These are phyloP conservation scores for Ophonus ardosiacus DNA, from an alignment of 2,888 invertebrate species.

Conservation along the genomic window DNA sequence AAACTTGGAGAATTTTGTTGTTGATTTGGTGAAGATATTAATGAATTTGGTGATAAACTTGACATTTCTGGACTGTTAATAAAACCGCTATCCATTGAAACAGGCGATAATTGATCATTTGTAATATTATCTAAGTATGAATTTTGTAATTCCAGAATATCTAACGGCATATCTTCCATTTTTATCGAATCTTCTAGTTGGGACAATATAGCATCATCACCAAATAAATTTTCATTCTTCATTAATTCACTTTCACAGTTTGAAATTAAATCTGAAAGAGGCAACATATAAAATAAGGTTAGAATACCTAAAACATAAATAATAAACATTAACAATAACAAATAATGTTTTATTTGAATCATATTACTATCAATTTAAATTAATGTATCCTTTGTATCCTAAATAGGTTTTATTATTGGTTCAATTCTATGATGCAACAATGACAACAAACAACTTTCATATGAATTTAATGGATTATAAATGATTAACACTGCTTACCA, in stretches of 20 bases:
- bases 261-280: conserved; percentile 80
- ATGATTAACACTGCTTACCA: conserved; percentile 76
- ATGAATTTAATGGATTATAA: conserved; percentile 23
- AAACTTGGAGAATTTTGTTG: conserved; percentile 68
- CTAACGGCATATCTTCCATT: conserved; percentile 76
- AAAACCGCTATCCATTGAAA: conserved; percentile 56
- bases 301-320: conserved; percentile 46
- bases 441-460: conserved; percentile 49
- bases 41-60: conserved; percentile 67
- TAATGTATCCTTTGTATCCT: conserved; percentile 22
- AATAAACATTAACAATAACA: neutral
- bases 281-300: conserved; percentile 37
- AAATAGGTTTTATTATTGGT: conserved; percentile 2
- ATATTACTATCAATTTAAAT: conserved; percentile 37
- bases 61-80: conserved; percentile 56
- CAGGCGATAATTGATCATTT: conserved; percentile 50
- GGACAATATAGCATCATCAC: conserved; percentile 74
- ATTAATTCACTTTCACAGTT: conserved; percentile 84
- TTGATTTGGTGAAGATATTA: conserved; percentile 67
- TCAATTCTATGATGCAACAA: conserved; percentile 53
- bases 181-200: conserved; percentile 76
- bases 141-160: conserved; percentile 73
- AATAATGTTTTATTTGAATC: conserved; percentile 1
- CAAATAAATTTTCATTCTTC: conserved; percentile 77
- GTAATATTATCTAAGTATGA: conserved; percentile 60